A percentile compares a stretch with the other conserved stretches of the same genome.
Evolutionary conservation across 2,888 invertebrate genomes (phyloP).

Genomic region (Diarsia brunnea): DNA sequence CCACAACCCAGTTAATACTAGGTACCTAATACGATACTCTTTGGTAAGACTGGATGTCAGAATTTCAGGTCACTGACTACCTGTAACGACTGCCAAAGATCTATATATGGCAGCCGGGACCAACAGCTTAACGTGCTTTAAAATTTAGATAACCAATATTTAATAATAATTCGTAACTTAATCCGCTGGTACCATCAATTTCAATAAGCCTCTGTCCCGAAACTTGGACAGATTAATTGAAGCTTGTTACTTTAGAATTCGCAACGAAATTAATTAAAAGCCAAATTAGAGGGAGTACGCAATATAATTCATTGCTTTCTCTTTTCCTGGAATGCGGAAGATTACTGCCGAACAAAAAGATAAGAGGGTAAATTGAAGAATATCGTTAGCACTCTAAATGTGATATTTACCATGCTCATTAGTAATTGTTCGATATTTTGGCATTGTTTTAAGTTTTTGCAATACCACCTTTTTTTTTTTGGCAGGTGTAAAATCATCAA

Average conservation of each 20-base stretch:
- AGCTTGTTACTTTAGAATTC: background rate
- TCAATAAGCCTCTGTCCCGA: background rate
- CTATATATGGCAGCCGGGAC: too few species aligned
- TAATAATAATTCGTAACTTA: background rate
- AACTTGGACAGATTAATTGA: slow-evolving; percentile 1
- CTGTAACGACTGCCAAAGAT: too few species aligned
- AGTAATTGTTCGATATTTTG: too few species aligned
- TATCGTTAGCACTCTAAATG: background rate
- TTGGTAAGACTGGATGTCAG: too few species aligned
- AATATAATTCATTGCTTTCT: background rate
- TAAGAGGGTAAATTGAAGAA: background rate
- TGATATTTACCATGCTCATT: background rate
- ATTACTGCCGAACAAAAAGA: background rate
- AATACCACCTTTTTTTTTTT: background rate
- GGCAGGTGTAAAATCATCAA: too few species aligned
- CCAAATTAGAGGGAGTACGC: background rate
- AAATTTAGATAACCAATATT: too few species aligned
- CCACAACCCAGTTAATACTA: too few species aligned
- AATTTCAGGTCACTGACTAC: too few species aligned
- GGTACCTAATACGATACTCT: too few species aligned
- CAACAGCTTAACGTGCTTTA: too few species aligned
- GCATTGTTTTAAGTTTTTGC: too few species aligned
- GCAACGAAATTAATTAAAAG: slow-evolving; percentile 14
- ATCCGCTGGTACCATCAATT: background rate
- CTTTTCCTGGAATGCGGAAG: background rate